A percentile compares a stretch with the other conserved stretches of the same genome.
Evolutionary conservation across 2,797 vertebrate genomes (phyloP).

Genomic region (Sebastes cheni): DNA sequence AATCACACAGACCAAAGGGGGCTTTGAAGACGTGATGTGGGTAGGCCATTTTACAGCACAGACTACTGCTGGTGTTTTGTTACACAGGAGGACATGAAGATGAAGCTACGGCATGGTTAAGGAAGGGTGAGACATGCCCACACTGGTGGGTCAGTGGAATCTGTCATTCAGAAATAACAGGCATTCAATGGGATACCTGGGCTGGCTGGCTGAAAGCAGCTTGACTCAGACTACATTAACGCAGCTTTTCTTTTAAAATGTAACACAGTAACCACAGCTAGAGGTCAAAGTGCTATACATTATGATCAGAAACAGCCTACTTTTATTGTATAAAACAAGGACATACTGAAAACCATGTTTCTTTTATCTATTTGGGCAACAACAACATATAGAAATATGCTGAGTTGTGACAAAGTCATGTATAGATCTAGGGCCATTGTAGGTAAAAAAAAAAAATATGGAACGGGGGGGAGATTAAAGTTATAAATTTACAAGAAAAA

Average conservation of each 20-base stretch:
- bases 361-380: neutral
- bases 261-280: neutral
- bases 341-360: neutral
- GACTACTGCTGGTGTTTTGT: constrained; percentile 69
- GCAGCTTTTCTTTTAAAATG: constrained; percentile 30
- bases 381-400: neutral
- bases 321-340: neutral
- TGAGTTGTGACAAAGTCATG: neutral
- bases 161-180: constrained; percentile 57
- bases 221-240: constrained; percentile 18
- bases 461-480: too few relatives aligned
- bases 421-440: too few relatives aligned
- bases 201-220: constrained; percentile 45
- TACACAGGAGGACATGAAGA: constrained; percentile 54
- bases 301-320: too few relatives aligned
- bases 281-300: neutral
- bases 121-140: constrained; percentile 65
- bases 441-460: too few relatives aligned
- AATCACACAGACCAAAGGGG: constrained; percentile 69
- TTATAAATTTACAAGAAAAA: too few relatives aligned
- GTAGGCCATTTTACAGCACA: constrained; percentile 39
- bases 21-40: constrained; percentile 71
- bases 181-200: constrained; percentile 27
- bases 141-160: constrained; percentile 70
- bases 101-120: constrained; percentile 27